Conservation (phyloP, 2,888 invertebrate genomes). For the Oasisia sp. region DNA sequence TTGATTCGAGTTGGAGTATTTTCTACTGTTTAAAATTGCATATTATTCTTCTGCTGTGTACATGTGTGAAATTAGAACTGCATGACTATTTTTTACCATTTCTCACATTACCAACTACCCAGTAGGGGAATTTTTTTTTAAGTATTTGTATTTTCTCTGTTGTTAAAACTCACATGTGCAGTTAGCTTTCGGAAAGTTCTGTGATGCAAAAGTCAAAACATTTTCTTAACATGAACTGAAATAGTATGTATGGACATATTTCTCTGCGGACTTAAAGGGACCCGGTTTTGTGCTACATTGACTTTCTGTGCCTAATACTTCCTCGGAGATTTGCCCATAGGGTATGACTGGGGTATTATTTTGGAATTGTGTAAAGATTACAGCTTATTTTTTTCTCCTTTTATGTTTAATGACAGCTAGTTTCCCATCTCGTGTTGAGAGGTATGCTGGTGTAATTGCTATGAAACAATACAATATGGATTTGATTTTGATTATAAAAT, state of each 20-base stretch:
- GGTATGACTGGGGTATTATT: background rate
- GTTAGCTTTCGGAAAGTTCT: background rate
- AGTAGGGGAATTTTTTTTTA: background rate
- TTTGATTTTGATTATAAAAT: background rate
- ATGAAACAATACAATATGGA: background rate
- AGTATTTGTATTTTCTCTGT: background rate
- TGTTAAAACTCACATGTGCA: background rate
- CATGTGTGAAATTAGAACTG: background rate
- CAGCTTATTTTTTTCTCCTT: background rate
- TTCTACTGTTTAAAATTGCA: background rate
- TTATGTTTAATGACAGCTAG: background rate
- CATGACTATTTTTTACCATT: background rate
- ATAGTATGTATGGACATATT: background rate
- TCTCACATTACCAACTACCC: background rate
- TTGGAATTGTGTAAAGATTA: constrained; percentile 3
- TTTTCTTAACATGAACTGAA: background rate
- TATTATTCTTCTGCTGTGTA: background rate
- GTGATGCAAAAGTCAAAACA: background rate
- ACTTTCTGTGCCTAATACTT: background rate
- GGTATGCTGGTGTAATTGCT: background rate
- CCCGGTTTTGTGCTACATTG: background rate
- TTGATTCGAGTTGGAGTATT: constrained; percentile 1
- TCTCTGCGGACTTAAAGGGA: background rate
- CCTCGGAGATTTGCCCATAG: background rate
- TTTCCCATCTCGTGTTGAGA: no score